These are phyloP conservation scores for Psix sp. DNA, from an alignment of 1,140 invertebrate genomes.

Conservation along the genomic window DNA sequence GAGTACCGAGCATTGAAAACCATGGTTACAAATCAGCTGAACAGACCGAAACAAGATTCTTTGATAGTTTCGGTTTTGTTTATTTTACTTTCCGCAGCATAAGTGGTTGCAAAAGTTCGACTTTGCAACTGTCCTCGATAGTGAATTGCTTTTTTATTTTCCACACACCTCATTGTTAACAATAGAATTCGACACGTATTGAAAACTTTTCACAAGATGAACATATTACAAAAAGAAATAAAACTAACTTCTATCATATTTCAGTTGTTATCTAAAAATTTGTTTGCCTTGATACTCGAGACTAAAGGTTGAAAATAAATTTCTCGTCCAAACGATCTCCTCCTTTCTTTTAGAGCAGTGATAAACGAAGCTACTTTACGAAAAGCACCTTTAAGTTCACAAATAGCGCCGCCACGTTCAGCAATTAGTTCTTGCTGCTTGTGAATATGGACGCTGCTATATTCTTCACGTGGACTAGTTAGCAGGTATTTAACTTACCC, in stretches of 20 bases:
- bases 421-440: constrained; percentile 61
- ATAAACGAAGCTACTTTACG: constrained; percentile 46
- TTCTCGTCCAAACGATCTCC: constrained; percentile 15
- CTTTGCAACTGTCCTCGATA: no score
- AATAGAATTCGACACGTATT: no score
- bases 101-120: constrained; percentile 26
- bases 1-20: constrained; percentile 37
- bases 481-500: constrained; percentile 65
- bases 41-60: constrained; percentile 54
- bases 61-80: constrained; percentile 46
- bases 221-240: no score
- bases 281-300: no score
- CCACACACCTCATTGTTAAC: neutral
- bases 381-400: constrained; percentile 38
- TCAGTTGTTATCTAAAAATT: no score
- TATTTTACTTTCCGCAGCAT: constrained; percentile 27
- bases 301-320: constrained; percentile 43
- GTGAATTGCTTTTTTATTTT: constrained; percentile 3
- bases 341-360: constrained; percentile 47
- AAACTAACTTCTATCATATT: no score
- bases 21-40: constrained; percentile 58
- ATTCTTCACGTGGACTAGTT: constrained; percentile 63
- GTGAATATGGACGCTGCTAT: constrained; percentile 50
- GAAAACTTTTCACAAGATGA: no score
- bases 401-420: constrained; percentile 47